phyloP scores from a whole-genome alignment of 1,140 invertebrate species.

The Eupeodes corollae region DNA sequence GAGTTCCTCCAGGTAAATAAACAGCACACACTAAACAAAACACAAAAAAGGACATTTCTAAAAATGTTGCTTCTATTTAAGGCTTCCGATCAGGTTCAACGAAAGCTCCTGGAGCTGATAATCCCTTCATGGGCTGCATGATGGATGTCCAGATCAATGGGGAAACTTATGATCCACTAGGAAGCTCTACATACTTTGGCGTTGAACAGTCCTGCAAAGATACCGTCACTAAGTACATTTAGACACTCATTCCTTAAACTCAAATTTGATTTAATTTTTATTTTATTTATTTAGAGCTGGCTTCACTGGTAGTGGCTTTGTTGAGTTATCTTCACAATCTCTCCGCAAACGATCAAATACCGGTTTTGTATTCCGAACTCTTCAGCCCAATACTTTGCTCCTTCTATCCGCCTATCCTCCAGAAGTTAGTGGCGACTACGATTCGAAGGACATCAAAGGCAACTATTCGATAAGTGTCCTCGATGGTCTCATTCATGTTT shows the following conservation, averaged over 20 bases:
- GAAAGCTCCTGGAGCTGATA: conserved; percentile 38
- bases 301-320: conserved; percentile 67
- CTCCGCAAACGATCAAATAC: conserved; percentile 54
- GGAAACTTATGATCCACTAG: conserved; percentile 43
- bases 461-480: conserved; percentile 57
- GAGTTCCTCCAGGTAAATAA: conserved; percentile 58
- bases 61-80: neutral
- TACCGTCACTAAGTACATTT: conserved; percentile 46
- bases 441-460: conserved; percentile 38
- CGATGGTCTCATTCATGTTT: conserved; percentile 51
- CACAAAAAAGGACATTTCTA: neutral
- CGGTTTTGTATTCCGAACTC: conserved; percentile 67
- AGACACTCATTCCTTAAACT: neutral
- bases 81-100: conserved; percentile 29
- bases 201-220: conserved; percentile 60
- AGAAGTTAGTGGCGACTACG: conserved; percentile 39
- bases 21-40: neutral
- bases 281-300: conserved; percentile 43
- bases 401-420: conserved; percentile 59
- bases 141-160: conserved; percentile 64
- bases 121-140: conserved; percentile 71
- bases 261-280: neutral
- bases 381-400: conserved; percentile 56
- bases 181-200: conserved; percentile 57
- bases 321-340: conserved; percentile 57